phyloP scores from a whole-genome alignment of 2,888 invertebrate species.

The Phengaris alcon region DNA sequence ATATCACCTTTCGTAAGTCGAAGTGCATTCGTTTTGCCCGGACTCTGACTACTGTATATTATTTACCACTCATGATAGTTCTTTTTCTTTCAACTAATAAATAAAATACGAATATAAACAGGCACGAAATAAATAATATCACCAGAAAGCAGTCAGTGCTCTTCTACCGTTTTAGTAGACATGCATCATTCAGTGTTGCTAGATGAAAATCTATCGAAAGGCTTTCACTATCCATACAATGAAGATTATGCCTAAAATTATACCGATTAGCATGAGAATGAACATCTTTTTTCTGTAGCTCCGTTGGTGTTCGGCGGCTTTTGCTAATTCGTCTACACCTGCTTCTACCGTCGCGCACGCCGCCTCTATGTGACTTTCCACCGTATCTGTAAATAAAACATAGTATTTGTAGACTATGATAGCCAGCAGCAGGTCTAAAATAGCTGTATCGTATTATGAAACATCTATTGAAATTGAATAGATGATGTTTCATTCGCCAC shows the following conservation, averaged over 20 bases:
- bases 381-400: slow-evolving; percentile 82
- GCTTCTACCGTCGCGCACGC: slow-evolving; percentile 86
- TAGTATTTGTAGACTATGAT: neutral
- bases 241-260: slow-evolving; percentile 83
- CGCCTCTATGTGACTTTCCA: slow-evolving; percentile 89
- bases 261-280: slow-evolving; percentile 83
- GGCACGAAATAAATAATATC: slow-evolving; percentile 29
- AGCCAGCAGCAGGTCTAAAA: no score
- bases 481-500: no score
- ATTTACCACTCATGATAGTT: no score
- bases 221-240: slow-evolving; percentile 83
- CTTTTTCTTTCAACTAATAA: neutral
- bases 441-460: no score
- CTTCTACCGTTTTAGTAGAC: neutral
- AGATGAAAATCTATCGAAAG: slow-evolving; percentile 64
- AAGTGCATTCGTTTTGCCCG: no score
- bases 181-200: slow-evolving; percentile 10
- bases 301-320: slow-evolving; percentile 89
- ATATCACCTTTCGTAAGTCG: no score
- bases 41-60: no score
- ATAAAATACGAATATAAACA: slow-evolving; percentile 21
- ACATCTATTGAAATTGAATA: no score
- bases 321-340: slow-evolving; percentile 88
- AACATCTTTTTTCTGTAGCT: slow-evolving; percentile 85
- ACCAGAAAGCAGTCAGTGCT: slow-evolving; percentile 28